Evolutionary conservation across 1,140 invertebrate genomes (phyloP), one percentile per base, ranked within the genome.

Genomic region (Bemisia tabaci): DNA sequence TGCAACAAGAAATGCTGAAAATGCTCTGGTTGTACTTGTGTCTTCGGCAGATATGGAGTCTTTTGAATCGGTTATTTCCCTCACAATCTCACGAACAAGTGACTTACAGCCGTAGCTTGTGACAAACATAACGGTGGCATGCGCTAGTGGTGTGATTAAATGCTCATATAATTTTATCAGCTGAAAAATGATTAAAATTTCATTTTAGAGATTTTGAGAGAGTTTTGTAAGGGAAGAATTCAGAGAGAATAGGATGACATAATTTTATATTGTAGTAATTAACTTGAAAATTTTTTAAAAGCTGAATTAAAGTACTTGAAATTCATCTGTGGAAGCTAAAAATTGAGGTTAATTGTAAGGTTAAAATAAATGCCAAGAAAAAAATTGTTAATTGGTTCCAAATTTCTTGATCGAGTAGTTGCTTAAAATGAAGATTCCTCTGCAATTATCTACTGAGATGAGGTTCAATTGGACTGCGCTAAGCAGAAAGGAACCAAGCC

Each of bases 121-220:
- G 1, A 84, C 81, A 74, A 91, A 80, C 26, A 85, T 77, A 9
- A 85, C 80, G 1, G 90, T 81, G 58, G 84, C 85, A 69, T 82
- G 77, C 24, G 85, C 85, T 68, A 91, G 82, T n/a, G 84, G 82
- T 48, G 76, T 75, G 0, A 85, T 83, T 33, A 89, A 77, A 75
- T 85, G 82, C 71, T 93, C 89, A 73, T 83, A 84, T 67, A 85
- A 82, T 78, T 90, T 87, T 5, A 92, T 77, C 59, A 90, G 74
- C 84, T 93, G 81, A 67, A 75, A 72, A 70, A 73, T 62, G 67
- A n/a, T n/a, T n/a, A n/a, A n/a, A n/a, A n/a, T n/a, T n/a, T n/a
- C n/a, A n/a, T n/a, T n/a, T n/a, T n/a, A n/a, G n/a, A n/a, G 69
- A 59, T 67, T 62, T 64, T 68, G 63, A 21, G 67, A 71, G 62